Percentiles rank a stretch among this genome's conserved stretches.
These are phyloP conservation scores for Tetanocera ferruginea DNA, from an alignment of 2,888 invertebrate genomes.

Conservation along the genomic window DNA sequence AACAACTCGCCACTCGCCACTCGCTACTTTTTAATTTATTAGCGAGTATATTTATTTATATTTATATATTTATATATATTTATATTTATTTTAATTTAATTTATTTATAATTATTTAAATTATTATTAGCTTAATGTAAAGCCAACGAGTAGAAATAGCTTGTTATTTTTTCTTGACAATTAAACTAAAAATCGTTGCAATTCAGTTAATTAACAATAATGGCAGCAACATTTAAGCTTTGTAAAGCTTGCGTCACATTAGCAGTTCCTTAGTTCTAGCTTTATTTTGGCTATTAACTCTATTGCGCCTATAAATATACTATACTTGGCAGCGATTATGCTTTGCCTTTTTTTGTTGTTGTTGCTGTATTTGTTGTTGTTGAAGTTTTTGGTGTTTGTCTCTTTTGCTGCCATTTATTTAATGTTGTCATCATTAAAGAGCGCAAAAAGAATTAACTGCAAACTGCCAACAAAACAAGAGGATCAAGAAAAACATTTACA, in stretches of 20 bases:
- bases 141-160: neutral
- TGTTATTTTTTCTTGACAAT: neutral
- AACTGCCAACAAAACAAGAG: neutral
- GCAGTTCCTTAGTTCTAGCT: neutral
- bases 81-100: too few relatives aligned
- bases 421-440: conserved; percentile 22
- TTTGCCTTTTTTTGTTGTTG: conserved; percentile 38
- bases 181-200: neutral
- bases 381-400: conserved; percentile 41
- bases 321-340: conserved; percentile 60
- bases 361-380: neutral
- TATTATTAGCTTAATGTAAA: too few relatives aligned
- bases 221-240: neutral
- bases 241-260: neutral
- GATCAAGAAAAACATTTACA: neutral
- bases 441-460: neutral
- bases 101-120: too few relatives aligned
- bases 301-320: conserved; percentile 64
- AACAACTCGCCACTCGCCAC: too few relatives aligned
- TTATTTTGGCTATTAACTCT: conserved; percentile 58
- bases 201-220: conserved; percentile 10
- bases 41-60: too few relatives aligned
- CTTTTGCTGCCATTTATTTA: conserved; percentile 19
- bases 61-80: too few relatives aligned
- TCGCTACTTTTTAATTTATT: too few relatives aligned